Evolutionary conservation across 1,140 invertebrate genomes (phyloP), one percentile per base, ranked within the genome.

Genomic region (Halotydeus destructor): DNA sequence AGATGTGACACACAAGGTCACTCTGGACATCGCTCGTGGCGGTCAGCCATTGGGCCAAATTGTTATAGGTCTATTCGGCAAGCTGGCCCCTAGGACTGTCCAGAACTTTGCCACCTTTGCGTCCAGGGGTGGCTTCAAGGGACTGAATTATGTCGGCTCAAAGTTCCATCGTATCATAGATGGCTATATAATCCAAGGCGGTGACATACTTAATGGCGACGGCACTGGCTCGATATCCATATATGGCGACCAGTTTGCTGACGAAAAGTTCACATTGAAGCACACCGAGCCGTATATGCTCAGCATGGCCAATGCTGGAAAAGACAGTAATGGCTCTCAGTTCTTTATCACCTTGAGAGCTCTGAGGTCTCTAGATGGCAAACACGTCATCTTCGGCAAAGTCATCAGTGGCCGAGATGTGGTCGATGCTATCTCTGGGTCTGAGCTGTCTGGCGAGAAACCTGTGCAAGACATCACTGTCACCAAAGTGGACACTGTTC

Each of bases 171-270:
- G 93, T 18, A 80, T 98, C 32, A 97, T 98, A 41, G 96, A 94
- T 62, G 81, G 85, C 3, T 99, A 98, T 55, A 98, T 98, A 89
- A 76, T 98, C 45, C 91, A 99, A 66, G 98, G 91, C 12, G 94
- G 94, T 1, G 94, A 98, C 68, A 37, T 52, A 68, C 88, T 83
- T 5, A 81, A 75, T 54, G 79, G 81, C 0, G 89, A 80, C 42
- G 94, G 94, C 16, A 96, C 88, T 0, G 93, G 93, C 0, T 93
- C 93, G 0, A 82, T 97, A 59, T 91, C 84, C 43, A 96, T 98
- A 52, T 99, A 91, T 91, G 89, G 89, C 27, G 78, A 78, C 3
- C 91, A 99, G 61, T 99, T 99, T 62, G 86, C 93, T 54, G 94
- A 99, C 64, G 94, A 99, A 66, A 72, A 75, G 54, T 69, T 82